Evolutionary conservation across 2,888 invertebrate species (phyloP), one percentile per base, ranked within the genome.

Genomic region (Hybos culiciformis): DNA sequence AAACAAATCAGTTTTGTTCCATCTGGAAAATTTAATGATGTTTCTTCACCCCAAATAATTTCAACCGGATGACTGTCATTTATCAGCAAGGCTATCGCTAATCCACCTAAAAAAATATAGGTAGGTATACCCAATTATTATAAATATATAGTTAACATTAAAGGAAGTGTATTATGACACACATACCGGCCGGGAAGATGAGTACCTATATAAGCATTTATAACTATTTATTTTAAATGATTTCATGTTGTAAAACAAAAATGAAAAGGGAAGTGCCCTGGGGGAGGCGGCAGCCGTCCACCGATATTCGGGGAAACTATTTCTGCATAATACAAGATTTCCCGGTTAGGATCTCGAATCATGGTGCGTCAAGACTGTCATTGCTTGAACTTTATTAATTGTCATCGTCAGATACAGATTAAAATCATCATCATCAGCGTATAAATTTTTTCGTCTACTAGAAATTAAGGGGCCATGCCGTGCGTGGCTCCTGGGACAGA

Each of bases 31-130:
- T 78, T 61, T 18, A 64, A 44, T 3, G 69, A 58, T 2, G 75
- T 74, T 50, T 78, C 76, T 39, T 68, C 70, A 17, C 73, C 73
- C 82, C 82, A 83, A 36, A 67, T 57, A 33, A 81, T 66, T 53
- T 74, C 71, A 24, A 79, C 58, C 23, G 67, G 62, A 41, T 71
- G 68, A 1, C 64, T 66, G 20, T 59, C 58, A 49, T 68, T 75
- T 54, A 72, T 77, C 44, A 76, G 66, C 60, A 77, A 75, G 29
- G 74, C 74, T 45, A 77, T 75, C 41, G 82, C 68, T 52, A 81
- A 59, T 51, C 80, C 82, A 63, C 80, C 83, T 83, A 62, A 41
- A 67, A 70, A 17, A 23, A 42, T 18, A 26, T 18, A 36, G 7
- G 31, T 39, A 32, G 37, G 39, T 47, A 48, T 48, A 49, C 37